Evolutionary conservation across 2,888 invertebrate species (phyloP).

Genomic region (Bibio marci): DNA sequence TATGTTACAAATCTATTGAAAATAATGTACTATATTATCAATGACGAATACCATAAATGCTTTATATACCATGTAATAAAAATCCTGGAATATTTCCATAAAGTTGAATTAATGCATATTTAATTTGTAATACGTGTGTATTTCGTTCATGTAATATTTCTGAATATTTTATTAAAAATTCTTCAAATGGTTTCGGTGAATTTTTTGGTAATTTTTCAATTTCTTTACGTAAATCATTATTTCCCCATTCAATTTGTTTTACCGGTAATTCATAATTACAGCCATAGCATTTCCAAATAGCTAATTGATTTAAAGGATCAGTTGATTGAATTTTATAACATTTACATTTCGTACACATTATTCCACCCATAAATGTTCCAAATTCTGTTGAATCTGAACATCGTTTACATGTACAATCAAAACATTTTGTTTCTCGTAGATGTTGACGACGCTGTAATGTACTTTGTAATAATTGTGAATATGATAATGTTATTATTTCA

Average conservation of each 20-base stretch:
- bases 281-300: slow-evolving; percentile 44
- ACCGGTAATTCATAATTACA: slow-evolving; percentile 39
- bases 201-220: slow-evolving; percentile 35
- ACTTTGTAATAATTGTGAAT: slow-evolving; percentile 52
- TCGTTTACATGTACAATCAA: slow-evolving; percentile 46
- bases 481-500: slow-evolving; percentile 46
- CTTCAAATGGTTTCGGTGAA: slow-evolving; percentile 38
- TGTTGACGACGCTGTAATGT: slow-evolving; percentile 46
- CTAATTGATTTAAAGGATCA: slow-evolving; percentile 38
- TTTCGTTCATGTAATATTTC: slow-evolving; percentile 47
- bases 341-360: slow-evolving; percentile 44
- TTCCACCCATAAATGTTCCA: slow-evolving; percentile 42
- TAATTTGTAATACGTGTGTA: slow-evolving; percentile 47
- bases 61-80: slow-evolving; percentile 35
- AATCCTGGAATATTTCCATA: slow-evolving; percentile 45
- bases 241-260: slow-evolving; percentile 41
- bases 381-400: slow-evolving; percentile 55
- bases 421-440: slow-evolving; percentile 44
- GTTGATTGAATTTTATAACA: slow-evolving; percentile 34
- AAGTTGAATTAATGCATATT: slow-evolving; percentile 49
- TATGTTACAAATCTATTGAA: too few species aligned
- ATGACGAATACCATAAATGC: too few species aligned
- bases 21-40: too few species aligned
- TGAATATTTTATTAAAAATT: slow-evolving; percentile 43
- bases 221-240: slow-evolving; percentile 42